Conservation (phyloP, 2,113 vertebrate genomes). For the Eclectus roratus region DNA sequence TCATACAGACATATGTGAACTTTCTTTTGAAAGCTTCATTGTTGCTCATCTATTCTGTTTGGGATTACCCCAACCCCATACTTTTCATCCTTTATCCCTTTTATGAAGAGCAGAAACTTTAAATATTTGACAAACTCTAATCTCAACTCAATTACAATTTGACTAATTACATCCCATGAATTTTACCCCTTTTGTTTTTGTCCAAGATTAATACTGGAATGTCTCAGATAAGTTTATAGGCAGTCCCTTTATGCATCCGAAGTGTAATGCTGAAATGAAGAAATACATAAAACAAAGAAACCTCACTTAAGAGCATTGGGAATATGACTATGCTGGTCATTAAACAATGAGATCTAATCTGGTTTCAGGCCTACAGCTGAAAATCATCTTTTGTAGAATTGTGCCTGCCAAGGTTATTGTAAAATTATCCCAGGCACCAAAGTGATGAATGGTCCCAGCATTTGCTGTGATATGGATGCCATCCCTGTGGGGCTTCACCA, state of each 20-base stretch:
- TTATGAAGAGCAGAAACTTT: neutral
- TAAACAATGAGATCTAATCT: constrained; percentile 34
- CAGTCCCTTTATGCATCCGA: neutral
- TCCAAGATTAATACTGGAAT: neutral
- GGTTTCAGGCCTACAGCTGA: constrained; percentile 28
- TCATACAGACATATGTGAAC: constrained; percentile 40
- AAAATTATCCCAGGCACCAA: constrained; percentile 48
- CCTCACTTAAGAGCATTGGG: neutral
- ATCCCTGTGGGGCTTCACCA: constrained; percentile 36
- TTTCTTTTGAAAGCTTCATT: constrained; percentile 39
- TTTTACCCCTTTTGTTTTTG: neutral
- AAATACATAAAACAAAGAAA: neutral
- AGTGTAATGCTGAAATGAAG: neutral
- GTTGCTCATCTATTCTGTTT: neutral
- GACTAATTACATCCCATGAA: neutral
- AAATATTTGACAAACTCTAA: neutral
- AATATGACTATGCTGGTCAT: constrained; percentile 23
- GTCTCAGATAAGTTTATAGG: neutral
- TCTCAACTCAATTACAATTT: neutral
- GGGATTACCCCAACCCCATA: neutral
- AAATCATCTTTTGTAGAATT: constrained; percentile 49
- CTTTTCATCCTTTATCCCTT: neutral
- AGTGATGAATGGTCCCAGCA: constrained; percentile 32
- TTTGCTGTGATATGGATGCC: constrained; percentile 33
- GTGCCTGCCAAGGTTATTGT: constrained; percentile 49